Base-by-base conservation (phyloP, 1,140 invertebrate genomes). In the Hyles vespertilio region DNA sequence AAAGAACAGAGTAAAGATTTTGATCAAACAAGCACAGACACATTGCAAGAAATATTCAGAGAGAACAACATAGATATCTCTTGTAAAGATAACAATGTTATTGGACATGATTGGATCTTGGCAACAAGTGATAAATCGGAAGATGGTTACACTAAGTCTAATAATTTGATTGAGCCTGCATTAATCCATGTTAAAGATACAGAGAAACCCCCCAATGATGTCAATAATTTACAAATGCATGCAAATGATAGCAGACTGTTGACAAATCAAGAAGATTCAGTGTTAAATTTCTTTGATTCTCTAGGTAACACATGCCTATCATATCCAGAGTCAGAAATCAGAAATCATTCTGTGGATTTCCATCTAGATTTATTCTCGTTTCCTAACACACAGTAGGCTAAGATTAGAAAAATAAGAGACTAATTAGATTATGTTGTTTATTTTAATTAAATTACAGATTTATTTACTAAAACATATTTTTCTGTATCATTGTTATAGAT, bases 351-450 rank as follows among this genome's bases (percentile, higher is more conserved):
- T 62, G 73, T 78, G 52, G 84, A 88, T 63, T 87, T 84, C 53
- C 79, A 81, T 56, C 52, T 87, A 65, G 85, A 88, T 68, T 72
- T 88, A 65, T 87, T 84, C 68, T 77, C 79, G 53, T 84, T 81
- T 79, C 77, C 73, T 70, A 76, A 72, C 72, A 69, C 69, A 69
- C 76, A 68, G 53, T 56, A 65, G 32, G 46, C 5, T 48, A 11
- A 48, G 5, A 10, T 48, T 48, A 48, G 12, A 10, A 22, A 22
- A 48, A 22, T 47, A n/a, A 5, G 34, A 7, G 9, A 40, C 7
- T 40, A 33, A 36, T 10, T 36, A 53, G 6, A 12, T 40, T 43
- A 53, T n/a, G 22, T 40, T 65, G 61, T 66, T 67, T 74, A 71
- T 69, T 72, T 69, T 64, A 52, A 69, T 67, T 47, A 59, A 64